These are phyloP conservation scores for Erebia aethiops DNA, from an alignment of 2,888 invertebrate species.

Conservation along the genomic window DNA sequence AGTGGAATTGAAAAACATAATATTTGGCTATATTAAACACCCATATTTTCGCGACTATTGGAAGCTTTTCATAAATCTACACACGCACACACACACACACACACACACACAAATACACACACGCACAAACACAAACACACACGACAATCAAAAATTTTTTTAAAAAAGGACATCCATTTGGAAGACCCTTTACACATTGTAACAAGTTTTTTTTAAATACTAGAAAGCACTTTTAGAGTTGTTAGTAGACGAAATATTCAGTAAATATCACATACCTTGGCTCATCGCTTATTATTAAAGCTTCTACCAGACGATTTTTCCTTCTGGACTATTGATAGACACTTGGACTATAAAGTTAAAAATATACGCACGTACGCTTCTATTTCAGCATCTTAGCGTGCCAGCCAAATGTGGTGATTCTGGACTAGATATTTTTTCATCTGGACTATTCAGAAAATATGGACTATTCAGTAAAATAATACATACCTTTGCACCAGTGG, in stretches of 20 bases:
- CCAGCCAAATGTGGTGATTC: not conserved
- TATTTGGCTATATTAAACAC: not conserved
- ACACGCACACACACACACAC: too few species aligned
- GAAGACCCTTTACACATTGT: constrained; percentile 12
- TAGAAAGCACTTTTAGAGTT: too few species aligned
- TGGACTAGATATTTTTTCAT: not conserved
- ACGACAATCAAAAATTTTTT: not conserved
- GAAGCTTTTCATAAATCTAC: too few species aligned
- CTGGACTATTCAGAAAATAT: not conserved
- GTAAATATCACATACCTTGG: not conserved
- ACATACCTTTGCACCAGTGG: constrained; percentile 87
- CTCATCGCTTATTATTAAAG: not conserved
- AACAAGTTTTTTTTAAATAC: not conserved
- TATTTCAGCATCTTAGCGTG: not conserved
- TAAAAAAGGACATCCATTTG: constrained; percentile 12
- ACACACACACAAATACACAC: too few species aligned
- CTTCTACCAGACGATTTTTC: not conserved
- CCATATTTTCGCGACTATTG: too few species aligned
- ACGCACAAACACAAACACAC: too few species aligned
- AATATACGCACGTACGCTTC: not conserved
- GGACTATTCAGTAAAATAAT: not conserved
- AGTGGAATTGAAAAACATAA: not conserved
- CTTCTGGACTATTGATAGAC: not conserved
- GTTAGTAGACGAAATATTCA: too few species aligned
- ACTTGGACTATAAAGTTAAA: not conserved